Evolutionary conservation across 1,140 invertebrate genomes (phyloP), one percentile per base, ranked within the genome.

Genomic region (Pogonomyrmex barbatus): DNA sequence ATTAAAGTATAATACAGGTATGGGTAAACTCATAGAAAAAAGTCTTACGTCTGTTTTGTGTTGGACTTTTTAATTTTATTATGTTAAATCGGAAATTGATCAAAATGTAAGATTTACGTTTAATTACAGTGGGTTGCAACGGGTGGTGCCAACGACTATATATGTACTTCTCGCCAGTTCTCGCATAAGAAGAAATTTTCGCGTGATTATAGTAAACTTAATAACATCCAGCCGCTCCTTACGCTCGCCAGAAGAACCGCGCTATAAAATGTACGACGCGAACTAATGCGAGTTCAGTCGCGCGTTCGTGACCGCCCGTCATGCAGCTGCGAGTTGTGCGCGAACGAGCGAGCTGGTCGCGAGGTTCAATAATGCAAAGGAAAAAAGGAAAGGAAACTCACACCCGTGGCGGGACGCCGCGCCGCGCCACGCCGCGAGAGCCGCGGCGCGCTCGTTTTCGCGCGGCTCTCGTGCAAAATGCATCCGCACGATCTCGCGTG

Each of bases 381-480:
- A 73, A 75, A 60, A 47, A 60, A 75, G 42, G 52, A 58, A 75
- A 75, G 30, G 45, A 60, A 50, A 75, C 54, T 85, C 47, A 63
- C 71, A 79, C 86, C 52, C 67, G 52, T 71, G 77, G 73, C 42
- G 30, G 84, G 75, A 84, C 88, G 83, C 83, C 85, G 79, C 85
- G 39, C 24, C 85, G 79, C 88, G 83, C 83, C 85, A 75, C 85
- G 39, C 24, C 85, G 79, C 85, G 58, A 75, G 77, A 67, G 39
- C n/a, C n/a, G n/a, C 81, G 85, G 71, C 86, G 88, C 88, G 87
- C 17, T 90, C 89, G 87, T 89, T 91, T 91, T 89, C 88, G 86
- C 88, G 91, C 89, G 89, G 87, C 90, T 91, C 88, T 90, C 89
- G 90, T 91, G 79, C 67, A 87, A 91, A 91, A 92, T 92, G 90